These are phyloP conservation scores for Nephrotoma appendiculata DNA, from an alignment of 2,888 invertebrate genomes.

Conservation along the genomic window DNA sequence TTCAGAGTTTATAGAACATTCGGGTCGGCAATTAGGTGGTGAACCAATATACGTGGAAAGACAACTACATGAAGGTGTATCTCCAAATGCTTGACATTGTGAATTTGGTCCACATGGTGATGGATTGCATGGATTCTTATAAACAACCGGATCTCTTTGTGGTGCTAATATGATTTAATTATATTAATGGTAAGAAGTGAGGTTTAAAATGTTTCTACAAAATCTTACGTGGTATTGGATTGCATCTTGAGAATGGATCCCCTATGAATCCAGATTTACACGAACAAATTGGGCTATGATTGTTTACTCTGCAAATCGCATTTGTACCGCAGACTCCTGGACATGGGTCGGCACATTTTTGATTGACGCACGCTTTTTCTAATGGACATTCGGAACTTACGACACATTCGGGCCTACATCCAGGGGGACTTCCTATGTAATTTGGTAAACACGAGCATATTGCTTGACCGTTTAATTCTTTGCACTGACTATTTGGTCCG, in stretches of 20 bases:
- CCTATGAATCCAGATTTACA: conserved; percentile 58
- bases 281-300: conserved; percentile 70
- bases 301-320: conserved; percentile 64
- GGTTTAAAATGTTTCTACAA: neutral
- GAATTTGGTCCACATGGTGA: conserved; percentile 53
- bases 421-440: conserved; percentile 62
- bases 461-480: conserved; percentile 46
- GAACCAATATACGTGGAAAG: conserved; percentile 43
- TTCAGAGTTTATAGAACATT: conserved; percentile 57
- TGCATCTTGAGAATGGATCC: conserved; percentile 59
- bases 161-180: conserved; percentile 17
- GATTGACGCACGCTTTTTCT: conserved; percentile 59
- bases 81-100: conserved; percentile 39
- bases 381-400: conserved; percentile 64
- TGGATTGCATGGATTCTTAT: conserved; percentile 45
- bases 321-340: conserved; percentile 63
- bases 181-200: neutral
- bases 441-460: conserved; percentile 56
- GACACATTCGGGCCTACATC: conserved; percentile 67
- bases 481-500: conserved; percentile 60
- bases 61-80: conserved; percentile 45
- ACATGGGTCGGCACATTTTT: conserved; percentile 68
- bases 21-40: conserved; percentile 58
- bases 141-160: conserved; percentile 18
- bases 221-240: conserved; percentile 39